Conservation (phyloP, 37 sponge, comb jelly and placozoan species). For the Halisarca cf. caerulea region DNA sequence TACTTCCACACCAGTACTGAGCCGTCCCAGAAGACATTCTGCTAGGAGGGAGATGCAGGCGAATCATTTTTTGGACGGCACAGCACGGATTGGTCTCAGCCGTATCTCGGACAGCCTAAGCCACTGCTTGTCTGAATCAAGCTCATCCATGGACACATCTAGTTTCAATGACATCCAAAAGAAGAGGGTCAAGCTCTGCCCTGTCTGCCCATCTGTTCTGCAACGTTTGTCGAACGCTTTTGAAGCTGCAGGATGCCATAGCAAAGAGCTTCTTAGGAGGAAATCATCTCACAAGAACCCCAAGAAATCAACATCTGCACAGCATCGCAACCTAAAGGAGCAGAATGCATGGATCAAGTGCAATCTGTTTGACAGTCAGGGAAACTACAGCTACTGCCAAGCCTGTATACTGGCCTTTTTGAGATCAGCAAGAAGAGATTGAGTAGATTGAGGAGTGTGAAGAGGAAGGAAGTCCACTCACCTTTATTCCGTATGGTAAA, state of each 20-base stretch:
- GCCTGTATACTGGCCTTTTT: constrained; percentile 6
- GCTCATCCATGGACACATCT: too few species aligned
- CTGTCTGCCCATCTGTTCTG: too few species aligned
- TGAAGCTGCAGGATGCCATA: background rate
- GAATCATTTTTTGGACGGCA: too few species aligned
- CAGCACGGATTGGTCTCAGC: too few species aligned
- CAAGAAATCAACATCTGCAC: background rate
- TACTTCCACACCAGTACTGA: too few species aligned
- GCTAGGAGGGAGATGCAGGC: too few species aligned
- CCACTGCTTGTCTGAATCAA: too few species aligned
- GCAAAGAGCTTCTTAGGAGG: background rate
- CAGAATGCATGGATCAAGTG: constrained; percentile 33
- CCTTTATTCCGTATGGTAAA: background rate
- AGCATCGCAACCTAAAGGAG: background rate
- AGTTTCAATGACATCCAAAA: too few species aligned
- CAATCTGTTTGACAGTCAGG: constrained; percentile 35
- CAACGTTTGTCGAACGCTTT: too few species aligned
- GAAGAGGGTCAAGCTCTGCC: too few species aligned
- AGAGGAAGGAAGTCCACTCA: background rate
- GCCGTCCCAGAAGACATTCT: too few species aligned
- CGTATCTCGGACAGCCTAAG: too few species aligned
- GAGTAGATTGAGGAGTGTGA: constrained; percentile 21
- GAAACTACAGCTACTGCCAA: constrained; percentile 42
- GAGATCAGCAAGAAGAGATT: constrained; percentile 23
- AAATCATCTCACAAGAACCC: background rate